Evolutionary conservation across 2,797 vertebrate species (phyloP).

Genomic region (Poecilia wingei): DNA sequence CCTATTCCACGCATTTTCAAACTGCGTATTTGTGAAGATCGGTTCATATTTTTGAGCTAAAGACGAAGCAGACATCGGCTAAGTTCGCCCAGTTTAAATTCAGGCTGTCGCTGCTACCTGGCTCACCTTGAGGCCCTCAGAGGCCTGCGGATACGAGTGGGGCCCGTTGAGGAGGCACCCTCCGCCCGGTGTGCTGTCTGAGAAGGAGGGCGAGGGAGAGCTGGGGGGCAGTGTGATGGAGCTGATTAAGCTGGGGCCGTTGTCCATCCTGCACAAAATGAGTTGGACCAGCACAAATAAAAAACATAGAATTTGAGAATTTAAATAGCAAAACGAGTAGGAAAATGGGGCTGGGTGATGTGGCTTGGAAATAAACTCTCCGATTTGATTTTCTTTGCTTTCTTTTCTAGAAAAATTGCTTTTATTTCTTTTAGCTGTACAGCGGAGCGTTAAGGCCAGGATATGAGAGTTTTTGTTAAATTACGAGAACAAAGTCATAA

Average conservation of each 20-base stretch:
- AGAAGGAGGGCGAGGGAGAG: conserved; percentile 91
- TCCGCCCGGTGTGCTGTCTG: conserved; percentile 87
- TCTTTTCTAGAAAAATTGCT: too few relatives aligned
- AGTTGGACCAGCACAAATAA: not conserved
- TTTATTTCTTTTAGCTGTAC: too few relatives aligned
- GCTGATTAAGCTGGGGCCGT: conserved; percentile 88
- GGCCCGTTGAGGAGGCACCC: conserved; percentile 90
- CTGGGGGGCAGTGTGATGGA: conserved; percentile 90
- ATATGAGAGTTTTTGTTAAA: too few relatives aligned
- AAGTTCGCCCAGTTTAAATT: not conserved
- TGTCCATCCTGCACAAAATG: conserved; percentile 81
- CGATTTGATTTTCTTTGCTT: too few relatives aligned
- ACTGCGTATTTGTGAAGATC: not conserved
- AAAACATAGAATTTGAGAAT: not conserved
- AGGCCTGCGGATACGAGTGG: conserved; percentile 84
- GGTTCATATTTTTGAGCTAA: not conserved
- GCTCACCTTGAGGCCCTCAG: conserved; percentile 89
- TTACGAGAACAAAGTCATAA: too few relatives aligned
- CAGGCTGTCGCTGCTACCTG: not conserved
- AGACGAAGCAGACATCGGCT: not conserved
- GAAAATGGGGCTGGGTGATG: not conserved
- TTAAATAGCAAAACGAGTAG: not conserved
- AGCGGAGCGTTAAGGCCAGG: too few relatives aligned
- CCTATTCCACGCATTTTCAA: not conserved
- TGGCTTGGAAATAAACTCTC: too few relatives aligned